phyloP scores from a whole-genome alignment of 2,888 invertebrate genomes.

The Malachius bipustulatus region DNA sequence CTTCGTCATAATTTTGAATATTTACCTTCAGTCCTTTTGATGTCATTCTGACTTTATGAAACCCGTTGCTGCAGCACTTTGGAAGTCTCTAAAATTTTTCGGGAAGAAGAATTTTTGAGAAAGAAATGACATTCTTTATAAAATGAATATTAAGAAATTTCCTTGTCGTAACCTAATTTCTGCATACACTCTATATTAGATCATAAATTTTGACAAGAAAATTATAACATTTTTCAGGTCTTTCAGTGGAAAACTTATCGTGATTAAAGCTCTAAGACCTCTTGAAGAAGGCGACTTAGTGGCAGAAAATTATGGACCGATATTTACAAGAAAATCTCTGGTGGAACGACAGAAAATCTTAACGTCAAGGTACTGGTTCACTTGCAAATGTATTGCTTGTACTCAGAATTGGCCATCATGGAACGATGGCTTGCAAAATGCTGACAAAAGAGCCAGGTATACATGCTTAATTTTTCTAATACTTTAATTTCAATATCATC shows the following conservation, averaged over 20 bases:
- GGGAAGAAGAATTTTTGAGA: no score
- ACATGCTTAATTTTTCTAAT: conserved; percentile 5
- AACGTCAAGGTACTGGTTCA: conserved; percentile 66
- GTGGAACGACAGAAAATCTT: conserved; percentile 51
- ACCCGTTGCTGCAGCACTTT: no score
- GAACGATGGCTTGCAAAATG: conserved; percentile 43
- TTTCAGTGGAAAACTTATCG: conserved; percentile 60
- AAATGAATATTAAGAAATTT: no score
- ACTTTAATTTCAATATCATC: background rate
- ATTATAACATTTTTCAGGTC: no score
- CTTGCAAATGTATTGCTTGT: conserved; percentile 62
- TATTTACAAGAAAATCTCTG: conserved; percentile 48
- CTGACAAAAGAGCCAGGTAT: conserved; percentile 35
- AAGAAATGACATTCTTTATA: no score
- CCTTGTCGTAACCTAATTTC: no score
- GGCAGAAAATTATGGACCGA: conserved; percentile 75
- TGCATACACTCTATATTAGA: no score
- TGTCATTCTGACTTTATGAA: no score
- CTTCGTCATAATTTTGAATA: no score
- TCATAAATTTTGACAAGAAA: no score
- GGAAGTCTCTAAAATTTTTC: no score
- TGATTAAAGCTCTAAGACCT: conserved; percentile 55
- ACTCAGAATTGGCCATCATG: conserved; percentile 62
- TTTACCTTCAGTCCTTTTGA: no score
- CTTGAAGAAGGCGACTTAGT: conserved; percentile 54